Percentiles rank a stretch among this genome's conserved stretches.
These are phyloP conservation scores for Neoniphon sammara DNA, from an alignment of 2,797 vertebrate species.

Conservation along the genomic window DNA sequence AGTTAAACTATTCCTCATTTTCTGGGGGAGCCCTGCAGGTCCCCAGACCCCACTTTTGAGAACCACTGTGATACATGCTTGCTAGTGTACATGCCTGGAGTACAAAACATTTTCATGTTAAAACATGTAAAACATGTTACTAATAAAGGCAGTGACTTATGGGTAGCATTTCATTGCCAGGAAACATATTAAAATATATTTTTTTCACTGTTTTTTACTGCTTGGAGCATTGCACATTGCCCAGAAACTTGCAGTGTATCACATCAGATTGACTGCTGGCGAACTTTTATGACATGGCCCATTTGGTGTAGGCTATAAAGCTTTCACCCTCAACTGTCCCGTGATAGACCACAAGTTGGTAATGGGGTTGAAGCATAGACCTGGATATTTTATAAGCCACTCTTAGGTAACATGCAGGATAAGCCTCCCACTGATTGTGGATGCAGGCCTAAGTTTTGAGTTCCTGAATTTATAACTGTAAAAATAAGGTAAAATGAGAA, in stretches of 20 bases:
- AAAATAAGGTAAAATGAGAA: slow-evolving; percentile 32
- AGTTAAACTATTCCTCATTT: slow-evolving; percentile 49
- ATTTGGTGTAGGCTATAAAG: slow-evolving; percentile 69
- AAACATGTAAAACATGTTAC: slow-evolving; percentile 21
- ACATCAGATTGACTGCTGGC: slow-evolving; percentile 61
- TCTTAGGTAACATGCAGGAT: slow-evolving; percentile 27
- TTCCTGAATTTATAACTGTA: slow-evolving; percentile 20
- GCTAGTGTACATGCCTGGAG: slow-evolving; percentile 19
- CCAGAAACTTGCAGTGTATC: slow-evolving; percentile 57
- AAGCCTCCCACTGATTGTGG: background rate
- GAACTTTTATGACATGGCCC: slow-evolving; percentile 65
- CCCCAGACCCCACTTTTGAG: slow-evolving; percentile 8
- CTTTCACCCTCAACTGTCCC: slow-evolving; percentile 70
- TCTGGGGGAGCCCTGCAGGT: slow-evolving; percentile 12
- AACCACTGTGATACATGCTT: slow-evolving; percentile 13
- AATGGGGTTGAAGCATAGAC: background rate
- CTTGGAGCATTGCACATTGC: slow-evolving; percentile 49
- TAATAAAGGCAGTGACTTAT: slow-evolving; percentile 25
- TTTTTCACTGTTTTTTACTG: background rate
- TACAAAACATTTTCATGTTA: slow-evolving; percentile 27
- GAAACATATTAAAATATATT: slow-evolving; percentile 19
- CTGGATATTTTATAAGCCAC: slow-evolving; percentile 22
- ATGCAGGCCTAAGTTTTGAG: slow-evolving; percentile 8
- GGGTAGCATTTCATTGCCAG: slow-evolving; percentile 17
- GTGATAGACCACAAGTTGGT: slow-evolving; percentile 47